Base-by-base conservation (phyloP, 2,113 vertebrate species). In the Syngnathoides biaculeatus region DNA sequence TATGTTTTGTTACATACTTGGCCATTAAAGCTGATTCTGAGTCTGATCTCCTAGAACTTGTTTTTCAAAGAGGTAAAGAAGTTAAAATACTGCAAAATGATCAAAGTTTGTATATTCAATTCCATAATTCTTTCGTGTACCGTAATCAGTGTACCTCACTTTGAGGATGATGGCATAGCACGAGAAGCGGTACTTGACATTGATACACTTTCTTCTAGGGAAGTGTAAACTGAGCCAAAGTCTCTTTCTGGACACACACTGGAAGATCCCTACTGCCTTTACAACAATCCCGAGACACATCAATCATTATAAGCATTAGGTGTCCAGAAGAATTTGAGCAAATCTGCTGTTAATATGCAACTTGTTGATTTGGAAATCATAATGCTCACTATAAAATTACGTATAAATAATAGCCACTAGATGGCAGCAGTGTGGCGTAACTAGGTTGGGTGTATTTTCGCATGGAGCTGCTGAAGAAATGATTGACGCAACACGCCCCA, bases 361-460 rank as follows among this genome's bases (percentile, higher is more conserved):
- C 66, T 40, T 40, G 62, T 65, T 47, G 78, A 72, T 66, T 47
- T 12, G 59, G 26, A 66, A 62, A 53, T 66, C 62, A 67, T 73
- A 61, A 74, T 73, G 82, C 58, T 64, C 20, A n/a, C 40, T 17
- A 27, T 57, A 15, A 26, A 17, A 78, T n/a, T 67, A 77, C 19
- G 80, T 73, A n/a, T 53, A 84, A 64, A 85, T 81, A 67, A 70
- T 73, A 73, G 53, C 80, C 92, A 90, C 87, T 79, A 84, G 91
- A 86, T 92, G 92, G 88, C 90, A 89, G 50, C 85, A 90, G 87
- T 77, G 83, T 74, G 72, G 87, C 75, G 83, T 77, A 69, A 81
- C 88, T 85, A 69, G 74, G 71, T 73, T 79, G 43, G 73, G 73
- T 8, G 72, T 67, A 62, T 1, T 6, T 17, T n/a, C 20, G 52